Conservation (phyloP, 2,888 invertebrate genomes). For the Ectropis crepuscularia region DNA sequence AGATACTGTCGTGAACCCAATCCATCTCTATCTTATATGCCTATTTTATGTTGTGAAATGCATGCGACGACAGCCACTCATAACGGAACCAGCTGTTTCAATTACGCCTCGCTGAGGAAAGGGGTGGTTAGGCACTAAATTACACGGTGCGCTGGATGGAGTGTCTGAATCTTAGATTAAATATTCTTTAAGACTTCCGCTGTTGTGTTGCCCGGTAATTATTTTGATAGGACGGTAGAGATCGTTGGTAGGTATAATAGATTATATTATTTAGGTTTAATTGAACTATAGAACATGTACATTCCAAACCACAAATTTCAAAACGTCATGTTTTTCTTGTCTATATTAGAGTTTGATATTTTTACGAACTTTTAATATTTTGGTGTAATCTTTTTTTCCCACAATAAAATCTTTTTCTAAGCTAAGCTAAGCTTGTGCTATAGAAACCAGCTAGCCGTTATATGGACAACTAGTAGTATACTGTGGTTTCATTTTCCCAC, state of each 20-base stretch:
- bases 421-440: too few species aligned
- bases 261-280: slow-evolving; percentile 2
- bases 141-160: slow-evolving; percentile 30
- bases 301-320: too few species aligned
- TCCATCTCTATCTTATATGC: slow-evolving; percentile 3
- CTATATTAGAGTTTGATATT: too few species aligned
- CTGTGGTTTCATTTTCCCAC: too few species aligned
- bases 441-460: too few species aligned
- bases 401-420: too few species aligned
- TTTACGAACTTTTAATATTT: neutral
- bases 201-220: slow-evolving; percentile 27
- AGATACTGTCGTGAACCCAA: slow-evolving; percentile 1
- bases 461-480: too few species aligned
- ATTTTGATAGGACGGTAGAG: slow-evolving; percentile 17
- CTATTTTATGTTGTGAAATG: slow-evolving; percentile 10
- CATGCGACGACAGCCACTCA: slow-evolving; percentile 22
- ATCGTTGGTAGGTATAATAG: slow-evolving; percentile 4
- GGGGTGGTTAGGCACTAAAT: slow-evolving; percentile 45
- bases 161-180: slow-evolving; percentile 30
- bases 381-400: too few species aligned
- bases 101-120: slow-evolving; percentile 38
- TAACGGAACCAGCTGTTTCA: slow-evolving; percentile 32
- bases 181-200: slow-evolving; percentile 34
- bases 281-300: slow-evolving; percentile 6
- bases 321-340: too few species aligned